Evolutionary conservation across 2,797 vertebrate species (phyloP), one percentile per base, ranked within the genome.

Genomic region (Cirrhinus mrigala): DNA sequence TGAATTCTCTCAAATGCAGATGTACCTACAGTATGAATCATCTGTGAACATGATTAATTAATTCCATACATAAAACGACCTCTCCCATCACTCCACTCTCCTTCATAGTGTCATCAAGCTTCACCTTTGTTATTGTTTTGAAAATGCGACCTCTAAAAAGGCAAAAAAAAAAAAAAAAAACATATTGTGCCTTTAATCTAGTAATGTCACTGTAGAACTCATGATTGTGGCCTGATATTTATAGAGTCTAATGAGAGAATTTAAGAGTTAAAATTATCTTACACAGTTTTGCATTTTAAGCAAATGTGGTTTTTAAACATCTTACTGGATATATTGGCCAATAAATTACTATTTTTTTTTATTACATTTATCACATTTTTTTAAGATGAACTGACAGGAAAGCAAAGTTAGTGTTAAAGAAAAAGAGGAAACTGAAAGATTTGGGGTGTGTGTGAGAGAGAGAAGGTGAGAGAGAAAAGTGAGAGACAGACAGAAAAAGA

Each of bases 401-500:
- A 58, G 24, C 33, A 48, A 81, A 69, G 29, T 58, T 58, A 54
- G 22, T 75, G 20, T 20, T 3, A 71, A 16, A 85, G 37, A 68
- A 37, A 5, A 29, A 64, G 56, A 20, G 46, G 12, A 80, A 64
- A 66, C 16, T 74, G 11, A 79, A 79, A 71, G 27, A 9, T 6
- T 37, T 12, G 33, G 24, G 74, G 73, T 37, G 62, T 33, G 62
- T 15, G 62, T 27, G 77, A 70, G 60, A 74, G 40, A 40, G 46
- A 60, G 56, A 29, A 12, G 33, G 90, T 90, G 93, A 83, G 81
- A 87, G 85, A 84, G 82, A 75, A 44, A 79, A 60, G 29, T 60
- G 50, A 54, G 37, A 91, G 90, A 94, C 73, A 86, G 87, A 84
- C 77, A 68, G 40, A 74, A 22, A 82, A 69, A 60, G 22, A 48